Base-by-base conservation (phyloP, 2,797 vertebrate species). In the Paguma larvata region DNA sequence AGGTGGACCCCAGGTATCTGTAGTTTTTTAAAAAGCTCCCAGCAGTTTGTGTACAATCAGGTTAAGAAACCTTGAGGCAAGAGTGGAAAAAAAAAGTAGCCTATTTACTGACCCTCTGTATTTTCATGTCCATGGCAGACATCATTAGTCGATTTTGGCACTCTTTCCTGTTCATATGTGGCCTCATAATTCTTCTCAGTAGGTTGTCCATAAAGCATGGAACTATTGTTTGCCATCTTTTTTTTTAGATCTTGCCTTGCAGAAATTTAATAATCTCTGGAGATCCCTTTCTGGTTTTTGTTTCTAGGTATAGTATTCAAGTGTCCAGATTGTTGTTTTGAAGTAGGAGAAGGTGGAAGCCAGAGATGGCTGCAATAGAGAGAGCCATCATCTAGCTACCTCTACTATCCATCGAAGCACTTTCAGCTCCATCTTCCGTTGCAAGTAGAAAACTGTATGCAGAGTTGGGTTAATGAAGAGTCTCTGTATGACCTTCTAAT, bases 41-140 rank as follows among this genome's bases (percentile, higher is more conserved):
- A 73, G 32, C 73, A 88, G 93, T 92, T 95, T 95, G 19, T 95
- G 38, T 95, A 19, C n/a, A 77, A 88, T 94, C 88, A 82, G 21
- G 48, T 79, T 95, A 77, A 51, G 32, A 96, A 89, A 86, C 30
- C 38, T 95, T 89, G 16, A 46, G 88, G 67, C 23, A 79, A 88
- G 65, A 34, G 62, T 65, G 41, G 56, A 89, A 51, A 79, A 86
- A 87, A 53, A 77, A 23, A 44, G 72, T 10, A 88, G 77, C 48
- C 62, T 12, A 91, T 53, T 51, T 91, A 23, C 51, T 18, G 46
- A 38, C 27, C 68, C n/a, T 89, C 41, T 67, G 75, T 70, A 87
- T 65, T 84, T 97, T 84, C 44, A 65, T 67, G n/a, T 84, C 80
- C 32, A 56, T 73, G 46, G 62, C 19, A 94, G 53, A 70, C 46